A percentile compares a stretch with the other conserved stretches of the same genome.
phyloP scores from a whole-genome alignment of 2,797 vertebrate genomes.

The Crotalus adamanteus region DNA sequence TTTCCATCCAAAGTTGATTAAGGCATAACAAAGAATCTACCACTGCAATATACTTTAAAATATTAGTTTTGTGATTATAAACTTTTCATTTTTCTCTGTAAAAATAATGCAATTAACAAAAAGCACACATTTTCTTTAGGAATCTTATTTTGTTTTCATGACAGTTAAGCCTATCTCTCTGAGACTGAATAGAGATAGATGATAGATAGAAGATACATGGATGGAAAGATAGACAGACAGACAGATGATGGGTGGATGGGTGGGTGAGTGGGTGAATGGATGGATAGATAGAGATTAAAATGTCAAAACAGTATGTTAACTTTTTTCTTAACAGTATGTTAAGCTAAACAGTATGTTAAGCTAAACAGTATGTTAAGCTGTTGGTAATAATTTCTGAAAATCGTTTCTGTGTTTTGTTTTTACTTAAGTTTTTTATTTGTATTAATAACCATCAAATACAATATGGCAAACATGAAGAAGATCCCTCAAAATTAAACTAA shows the following conservation, averaged over 20 bases:
- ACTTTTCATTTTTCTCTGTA: neutral
- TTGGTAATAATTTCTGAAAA: conserved; percentile 10
- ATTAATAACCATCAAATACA: conserved; percentile 21
- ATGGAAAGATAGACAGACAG: too few relatives aligned
- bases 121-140: neutral
- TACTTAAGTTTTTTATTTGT: conserved; percentile 11
- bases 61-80: neutral
- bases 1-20: neutral
- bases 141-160: neutral
- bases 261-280: too few relatives aligned
- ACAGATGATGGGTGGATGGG: neutral
- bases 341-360: conserved; percentile 21
- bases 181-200: conserved; percentile 7
- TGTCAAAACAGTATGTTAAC: neutral
- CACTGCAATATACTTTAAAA: neutral
- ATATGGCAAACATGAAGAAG: conserved; percentile 36
- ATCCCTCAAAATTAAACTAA: conserved; percentile 22
- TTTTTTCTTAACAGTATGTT: conserved; percentile 13
- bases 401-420: conserved; percentile 2
- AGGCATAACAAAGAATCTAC: neutral
- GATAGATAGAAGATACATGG: conserved; percentile 7
- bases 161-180: neutral
- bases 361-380: conserved; percentile 17
- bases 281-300: neutral
- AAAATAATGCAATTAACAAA: neutral